Percentiles rank a stretch among this genome's conserved stretches.
These are phyloP conservation scores for Wasmannia auropunctata DNA, from an alignment of 1,140 invertebrate genomes.

Conservation along the genomic window DNA sequence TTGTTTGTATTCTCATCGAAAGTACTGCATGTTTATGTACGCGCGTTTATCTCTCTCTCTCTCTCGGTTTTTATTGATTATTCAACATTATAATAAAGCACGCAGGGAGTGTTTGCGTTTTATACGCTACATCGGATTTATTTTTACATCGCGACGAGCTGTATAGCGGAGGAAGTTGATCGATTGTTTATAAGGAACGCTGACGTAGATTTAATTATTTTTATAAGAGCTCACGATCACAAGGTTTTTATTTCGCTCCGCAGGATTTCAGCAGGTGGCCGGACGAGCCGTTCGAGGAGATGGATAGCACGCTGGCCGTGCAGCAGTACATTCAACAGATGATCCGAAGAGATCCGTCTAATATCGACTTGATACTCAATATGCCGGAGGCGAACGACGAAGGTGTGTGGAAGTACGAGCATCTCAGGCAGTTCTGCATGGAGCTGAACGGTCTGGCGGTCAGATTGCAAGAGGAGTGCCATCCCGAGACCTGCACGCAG, in stretches of 20 bases:
- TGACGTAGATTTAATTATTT: constrained; percentile 41
- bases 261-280: constrained; percentile 99
- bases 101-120: neutral
- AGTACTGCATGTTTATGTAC: neutral
- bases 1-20: neutral
- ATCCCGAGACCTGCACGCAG: constrained; percentile 98
- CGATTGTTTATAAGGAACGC: constrained; percentile 12
- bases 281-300: constrained; percentile 99
- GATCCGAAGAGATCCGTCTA: constrained; percentile 96
- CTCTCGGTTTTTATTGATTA: neutral
- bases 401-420: constrained; percentile 99
- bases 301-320: constrained; percentile 99
- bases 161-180: neutral
- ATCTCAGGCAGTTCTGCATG: constrained; percentile 99
- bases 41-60: neutral
- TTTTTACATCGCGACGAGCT: constrained; percentile 25
- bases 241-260: constrained; percentile 63
- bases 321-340: constrained; percentile 99
- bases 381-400: constrained; percentile 99
- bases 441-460: constrained; percentile 99
- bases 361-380: constrained; percentile 97
- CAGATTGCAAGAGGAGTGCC: constrained; percentile 96
- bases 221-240: constrained; percentile 10
- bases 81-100: neutral
- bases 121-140: neutral